These are phyloP conservation scores for Sanderia malayensis DNA, from an alignment of 30 jellyfish, hydroid and myxozoan species.

Conservation along the genomic window DNA sequence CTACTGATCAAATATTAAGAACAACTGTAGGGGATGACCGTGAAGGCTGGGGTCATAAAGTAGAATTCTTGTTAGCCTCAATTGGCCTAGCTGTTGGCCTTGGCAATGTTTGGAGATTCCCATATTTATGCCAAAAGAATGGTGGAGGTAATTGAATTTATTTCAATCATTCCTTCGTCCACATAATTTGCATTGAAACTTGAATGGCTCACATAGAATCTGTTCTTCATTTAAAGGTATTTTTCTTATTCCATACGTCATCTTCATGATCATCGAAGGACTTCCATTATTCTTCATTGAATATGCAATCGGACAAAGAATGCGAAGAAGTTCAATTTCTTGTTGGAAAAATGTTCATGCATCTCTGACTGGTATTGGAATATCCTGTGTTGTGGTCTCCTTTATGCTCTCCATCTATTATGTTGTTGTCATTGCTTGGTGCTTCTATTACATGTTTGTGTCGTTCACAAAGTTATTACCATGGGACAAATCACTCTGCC, in stretches of 20 bases:
- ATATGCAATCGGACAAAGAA: conserved; percentile 89
- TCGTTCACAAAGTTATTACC: conserved; percentile 77
- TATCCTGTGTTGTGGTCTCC: conserved; percentile 80
- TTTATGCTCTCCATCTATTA: conserved; percentile 80
- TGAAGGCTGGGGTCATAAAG: conserved; percentile 87
- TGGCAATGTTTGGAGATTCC: conserved; percentile 93
- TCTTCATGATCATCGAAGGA: conserved; percentile 93
- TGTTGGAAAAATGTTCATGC: conserved; percentile 87
- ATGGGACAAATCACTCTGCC: conserved; percentile 67
- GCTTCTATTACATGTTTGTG: conserved; percentile 65
- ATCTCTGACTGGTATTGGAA: conserved; percentile 81
- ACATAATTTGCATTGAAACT: too few species aligned
- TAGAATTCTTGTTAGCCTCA: conserved; percentile 81
- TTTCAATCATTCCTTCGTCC: conserved; percentile 87
- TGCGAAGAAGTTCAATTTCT: conserved; percentile 73
- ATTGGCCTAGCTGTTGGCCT: conserved; percentile 90
- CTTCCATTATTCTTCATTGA: conserved; percentile 87
- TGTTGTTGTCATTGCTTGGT: conserved; percentile 86
- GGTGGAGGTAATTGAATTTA: conserved; percentile 93
- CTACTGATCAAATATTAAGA: conserved; percentile 37
- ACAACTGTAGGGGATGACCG: conserved; percentile 45
- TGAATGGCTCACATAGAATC: too few species aligned
- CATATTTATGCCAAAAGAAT: conserved; percentile 82
- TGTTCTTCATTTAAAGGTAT: conserved; percentile 91
- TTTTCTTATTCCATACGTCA: conserved; percentile 82